phyloP scores from a whole-genome alignment of 2,113 vertebrate species.

The Zosterops borbonicus region DNA sequence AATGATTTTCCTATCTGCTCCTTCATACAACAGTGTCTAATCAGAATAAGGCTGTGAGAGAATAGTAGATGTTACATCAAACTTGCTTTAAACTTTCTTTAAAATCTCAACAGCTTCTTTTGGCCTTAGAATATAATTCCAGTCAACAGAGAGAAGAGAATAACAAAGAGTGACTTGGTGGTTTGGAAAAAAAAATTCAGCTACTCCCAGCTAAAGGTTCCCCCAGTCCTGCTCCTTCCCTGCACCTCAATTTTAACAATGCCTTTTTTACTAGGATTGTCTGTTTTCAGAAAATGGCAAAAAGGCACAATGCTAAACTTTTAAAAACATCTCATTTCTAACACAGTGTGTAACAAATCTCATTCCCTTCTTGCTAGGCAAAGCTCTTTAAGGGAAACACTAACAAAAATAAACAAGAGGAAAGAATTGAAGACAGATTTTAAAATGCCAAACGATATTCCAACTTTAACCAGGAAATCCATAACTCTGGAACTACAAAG shows the following conservation, averaged over 20 bases:
- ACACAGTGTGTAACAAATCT: background rate
- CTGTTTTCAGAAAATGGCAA: background rate
- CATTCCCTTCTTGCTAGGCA: background rate
- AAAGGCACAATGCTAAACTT: background rate
- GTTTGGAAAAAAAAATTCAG: background rate
- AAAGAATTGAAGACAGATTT: background rate
- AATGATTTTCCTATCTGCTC: background rate
- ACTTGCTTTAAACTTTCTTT: background rate
- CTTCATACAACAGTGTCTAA: background rate
- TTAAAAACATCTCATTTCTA: background rate
- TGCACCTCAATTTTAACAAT: background rate
- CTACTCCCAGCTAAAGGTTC: background rate
- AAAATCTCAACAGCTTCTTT: background rate
- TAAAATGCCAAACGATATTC: background rate
- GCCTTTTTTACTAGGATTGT: background rate
- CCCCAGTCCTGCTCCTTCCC: background rate
- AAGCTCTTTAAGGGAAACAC: background rate
- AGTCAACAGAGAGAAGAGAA: background rate
- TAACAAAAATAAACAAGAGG: background rate
- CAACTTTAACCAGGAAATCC: background rate
- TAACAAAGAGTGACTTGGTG: background rate
- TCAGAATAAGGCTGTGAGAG: background rate
- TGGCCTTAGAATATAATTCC: background rate
- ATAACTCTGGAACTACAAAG: background rate
- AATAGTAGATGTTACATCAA: conserved; percentile 7